phyloP scores from a whole-genome alignment of 1,140 invertebrate species.

The Philotrypesis tridentata region DNA sequence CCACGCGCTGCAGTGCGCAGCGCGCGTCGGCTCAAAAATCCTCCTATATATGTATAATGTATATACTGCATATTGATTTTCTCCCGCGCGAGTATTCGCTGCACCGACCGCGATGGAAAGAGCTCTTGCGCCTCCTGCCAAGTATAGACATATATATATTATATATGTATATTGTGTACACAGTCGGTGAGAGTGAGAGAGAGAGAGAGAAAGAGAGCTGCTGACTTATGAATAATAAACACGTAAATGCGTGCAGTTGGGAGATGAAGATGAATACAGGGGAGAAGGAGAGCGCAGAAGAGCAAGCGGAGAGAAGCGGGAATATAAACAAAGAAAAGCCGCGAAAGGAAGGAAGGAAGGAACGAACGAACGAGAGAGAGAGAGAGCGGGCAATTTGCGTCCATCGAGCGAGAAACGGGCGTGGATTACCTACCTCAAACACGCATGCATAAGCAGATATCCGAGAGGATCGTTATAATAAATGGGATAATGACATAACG shows the following conservation, averaged over 20 bases:
- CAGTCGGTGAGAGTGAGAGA: too few relatives aligned
- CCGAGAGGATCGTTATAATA: constrained; percentile 61
- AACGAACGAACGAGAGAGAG: too few relatives aligned
- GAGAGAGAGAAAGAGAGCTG: too few relatives aligned
- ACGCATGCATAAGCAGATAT: not conserved
- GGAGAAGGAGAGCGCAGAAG: not conserved
- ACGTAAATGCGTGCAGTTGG: not conserved
- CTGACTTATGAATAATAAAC: not conserved
- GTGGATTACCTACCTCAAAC: constrained; percentile 59
- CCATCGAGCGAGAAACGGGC: constrained; percentile 61
- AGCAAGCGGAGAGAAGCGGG: not conserved
- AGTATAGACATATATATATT: not conserved
- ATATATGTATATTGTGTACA: too few relatives aligned
- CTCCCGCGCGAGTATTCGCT: too few relatives aligned
- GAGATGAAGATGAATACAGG: not conserved
- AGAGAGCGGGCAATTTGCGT: constrained; percentile 59
- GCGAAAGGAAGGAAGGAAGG: not conserved
- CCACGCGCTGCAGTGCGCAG: too few relatives aligned
- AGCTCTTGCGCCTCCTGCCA: too few relatives aligned
- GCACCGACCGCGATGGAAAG: too few relatives aligned
- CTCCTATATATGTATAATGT: too few relatives aligned
- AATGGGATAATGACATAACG: constrained; percentile 66
- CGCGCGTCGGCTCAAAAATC: too few relatives aligned
- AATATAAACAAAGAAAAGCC: not conserved
- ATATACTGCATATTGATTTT: too few relatives aligned